Conservation (phyloP, 1,140 invertebrate species). For the Drosophila nannoptera region DNA sequence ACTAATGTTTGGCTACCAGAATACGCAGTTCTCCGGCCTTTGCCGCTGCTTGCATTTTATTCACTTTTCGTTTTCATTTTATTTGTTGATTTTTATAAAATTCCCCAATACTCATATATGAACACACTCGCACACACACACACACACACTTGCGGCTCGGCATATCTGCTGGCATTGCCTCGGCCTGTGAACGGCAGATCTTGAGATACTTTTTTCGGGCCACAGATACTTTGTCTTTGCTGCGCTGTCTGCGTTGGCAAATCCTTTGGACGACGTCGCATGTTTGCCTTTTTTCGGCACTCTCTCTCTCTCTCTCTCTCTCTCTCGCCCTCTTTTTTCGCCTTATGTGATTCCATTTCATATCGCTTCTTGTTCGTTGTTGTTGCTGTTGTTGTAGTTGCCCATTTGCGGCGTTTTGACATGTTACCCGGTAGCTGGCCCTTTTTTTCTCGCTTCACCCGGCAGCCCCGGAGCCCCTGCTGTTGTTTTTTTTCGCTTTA, state of each 20-base stretch:
- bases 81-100: conserved; percentile 45
- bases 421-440: conserved; percentile 69
- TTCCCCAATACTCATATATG: conserved; percentile 57
- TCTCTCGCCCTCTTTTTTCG: neutral
- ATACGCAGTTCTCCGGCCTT: conserved; percentile 48
- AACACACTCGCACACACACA: conserved; percentile 42
- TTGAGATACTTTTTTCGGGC: conserved; percentile 20
- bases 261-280: conserved; percentile 72
- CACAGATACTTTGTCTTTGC: conserved; percentile 67
- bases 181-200: conserved; percentile 18
- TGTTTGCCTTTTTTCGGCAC: conserved; percentile 68
- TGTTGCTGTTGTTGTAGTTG: conserved; percentile 47
- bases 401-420: conserved; percentile 75
- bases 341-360: conserved; percentile 64
- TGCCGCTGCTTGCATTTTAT: conserved; percentile 48
- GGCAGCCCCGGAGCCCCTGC: conserved; percentile 23
- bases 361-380: conserved; percentile 46
- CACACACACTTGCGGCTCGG: conserved; percentile 19
- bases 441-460: conserved; percentile 16
- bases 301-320: conserved; percentile 42
- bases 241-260: conserved; percentile 58
- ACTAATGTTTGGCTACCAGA: conserved; percentile 42
- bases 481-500: conserved; percentile 43
- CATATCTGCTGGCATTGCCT: conserved; percentile 19
- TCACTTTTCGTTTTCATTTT: conserved; percentile 45